Evolutionary conservation across 2,113 vertebrate genomes (phyloP).

Genomic region (Campylorhamphus procurvoides): DNA sequence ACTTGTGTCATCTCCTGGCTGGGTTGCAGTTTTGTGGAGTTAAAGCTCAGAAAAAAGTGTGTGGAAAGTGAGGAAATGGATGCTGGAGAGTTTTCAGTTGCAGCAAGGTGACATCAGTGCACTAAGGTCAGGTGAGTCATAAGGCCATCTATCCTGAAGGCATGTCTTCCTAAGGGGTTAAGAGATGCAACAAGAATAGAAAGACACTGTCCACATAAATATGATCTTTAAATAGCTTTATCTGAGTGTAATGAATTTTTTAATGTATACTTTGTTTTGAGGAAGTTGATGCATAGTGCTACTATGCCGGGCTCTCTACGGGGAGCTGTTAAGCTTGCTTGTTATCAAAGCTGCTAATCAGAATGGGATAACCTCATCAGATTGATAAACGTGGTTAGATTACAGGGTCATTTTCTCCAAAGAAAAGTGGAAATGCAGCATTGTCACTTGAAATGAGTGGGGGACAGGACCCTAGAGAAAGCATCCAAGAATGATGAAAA

Average conservation of each 20-base stretch:
- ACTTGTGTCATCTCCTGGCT: neutral
- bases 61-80: neutral
- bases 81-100: neutral
- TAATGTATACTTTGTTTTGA: neutral
- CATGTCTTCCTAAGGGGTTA: neutral
- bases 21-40: neutral
- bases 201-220: neutral
- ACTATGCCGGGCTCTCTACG: neutral
- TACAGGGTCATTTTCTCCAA: neutral
- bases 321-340: neutral
- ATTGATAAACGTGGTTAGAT: neutral
- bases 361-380: neutral
- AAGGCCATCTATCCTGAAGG: neutral
- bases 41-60: neutral
- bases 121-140: neutral
- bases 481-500: neutral
- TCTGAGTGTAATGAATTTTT: neutral
- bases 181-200: neutral
- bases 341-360: neutral
- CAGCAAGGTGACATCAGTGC: neutral
- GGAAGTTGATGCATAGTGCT: neutral
- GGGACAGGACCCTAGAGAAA: neutral
- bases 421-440: neutral
- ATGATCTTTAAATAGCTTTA: neutral
- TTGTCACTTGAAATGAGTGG: neutral